Evolutionary conservation across 2,113 vertebrate species (phyloP), one percentile per base, ranked within the genome.

Genomic region (Pithys albifrons): DNA sequence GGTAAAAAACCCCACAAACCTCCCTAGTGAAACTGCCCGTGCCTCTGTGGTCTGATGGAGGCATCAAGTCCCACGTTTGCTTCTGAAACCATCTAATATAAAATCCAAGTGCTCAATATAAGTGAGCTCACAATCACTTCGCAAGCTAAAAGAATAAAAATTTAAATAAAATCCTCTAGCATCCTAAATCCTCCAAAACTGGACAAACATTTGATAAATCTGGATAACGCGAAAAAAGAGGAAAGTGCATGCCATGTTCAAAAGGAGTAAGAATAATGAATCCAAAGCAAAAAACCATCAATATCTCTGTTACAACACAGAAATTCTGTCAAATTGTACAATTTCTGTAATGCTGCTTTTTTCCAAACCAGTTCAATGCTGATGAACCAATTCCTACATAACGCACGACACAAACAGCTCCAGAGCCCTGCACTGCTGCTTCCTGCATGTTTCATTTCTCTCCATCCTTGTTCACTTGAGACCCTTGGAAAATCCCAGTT

Each of bases 21-120:
- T 9, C 12, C n/a, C 45, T 48, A 17, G 39, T 15, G 49, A 29
- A 65, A 11, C 24, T 51, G 48, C 23, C 35, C 6, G 9, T 24
- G 3, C 11, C 3, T 37, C 15, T 45, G 19, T 7, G 19, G 0
- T 55, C 28, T 8, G 19, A 3, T 1, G 7, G 62, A 71, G 29
- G 15, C 49, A 59, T 2, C n/a, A 1, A 24, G 15, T 7, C 27
- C 41, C 57, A 35, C 14, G 3, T 19, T 41, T 59, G 14, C 43
- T 55, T 33, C 51, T 29, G 33, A 85, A 79, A 67, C 6, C 7
- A 23, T 14, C 58, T 7, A 11, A 52, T 14, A 16, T 1, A 16
- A 82, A 75, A 57, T 6, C 41, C 46, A 62, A 41, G 1, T 24
- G 65, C 61, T 48, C 45, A 28, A 4, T 1, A 3, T 4, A 37